Conservation (phyloP, 2,888 invertebrate genomes). For the Sinelater perroti region DNA sequence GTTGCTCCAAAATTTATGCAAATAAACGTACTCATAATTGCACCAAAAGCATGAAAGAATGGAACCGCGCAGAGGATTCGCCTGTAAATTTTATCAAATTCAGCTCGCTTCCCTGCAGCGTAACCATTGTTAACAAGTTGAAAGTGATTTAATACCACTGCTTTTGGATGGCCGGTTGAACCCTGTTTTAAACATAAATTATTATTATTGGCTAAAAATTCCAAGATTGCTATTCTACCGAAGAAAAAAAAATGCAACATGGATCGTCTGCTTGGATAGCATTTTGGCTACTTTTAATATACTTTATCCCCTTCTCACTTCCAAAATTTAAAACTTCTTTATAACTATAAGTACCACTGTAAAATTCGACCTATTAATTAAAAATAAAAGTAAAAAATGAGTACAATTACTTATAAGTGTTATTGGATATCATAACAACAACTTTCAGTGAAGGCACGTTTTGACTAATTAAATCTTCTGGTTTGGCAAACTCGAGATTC, state of each 20-base stretch:
- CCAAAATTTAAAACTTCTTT: neutral
- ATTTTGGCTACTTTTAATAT: neutral
- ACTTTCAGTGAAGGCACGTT: slow-evolving; percentile 63
- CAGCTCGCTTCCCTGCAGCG: slow-evolving; percentile 66
- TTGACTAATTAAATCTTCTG: slow-evolving; percentile 62
- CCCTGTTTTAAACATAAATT: too few relatives aligned
- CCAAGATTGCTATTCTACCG: slow-evolving; percentile 44
- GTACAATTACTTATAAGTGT: slow-evolving; percentile 66
- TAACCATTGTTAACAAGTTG: slow-evolving; percentile 80
- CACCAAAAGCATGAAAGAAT: slow-evolving; percentile 84
- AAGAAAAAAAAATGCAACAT: slow-evolving; percentile 10
- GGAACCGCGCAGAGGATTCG: slow-evolving; percentile 75
- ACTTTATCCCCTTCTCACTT: neutral
- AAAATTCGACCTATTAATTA: too few relatives aligned
- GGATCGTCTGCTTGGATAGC: neutral
- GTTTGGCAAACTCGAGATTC: slow-evolving; percentile 61
- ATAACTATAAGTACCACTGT: slow-evolving; percentile 8
- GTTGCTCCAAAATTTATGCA: slow-evolving; percentile 70
- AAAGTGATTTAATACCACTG: slow-evolving; percentile 74
- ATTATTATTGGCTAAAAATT: too few relatives aligned
- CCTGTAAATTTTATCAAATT: slow-evolving; percentile 61
- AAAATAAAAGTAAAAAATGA: too few relatives aligned
- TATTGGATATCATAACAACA: slow-evolving; percentile 68
- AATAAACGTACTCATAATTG: slow-evolving; percentile 68
- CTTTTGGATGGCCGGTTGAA: slow-evolving; percentile 75